Percentiles rank a stretch among this genome's conserved stretches.
phyloP scores from a whole-genome alignment of 2,113 vertebrate genomes.

The Hucho hucho region DNA sequence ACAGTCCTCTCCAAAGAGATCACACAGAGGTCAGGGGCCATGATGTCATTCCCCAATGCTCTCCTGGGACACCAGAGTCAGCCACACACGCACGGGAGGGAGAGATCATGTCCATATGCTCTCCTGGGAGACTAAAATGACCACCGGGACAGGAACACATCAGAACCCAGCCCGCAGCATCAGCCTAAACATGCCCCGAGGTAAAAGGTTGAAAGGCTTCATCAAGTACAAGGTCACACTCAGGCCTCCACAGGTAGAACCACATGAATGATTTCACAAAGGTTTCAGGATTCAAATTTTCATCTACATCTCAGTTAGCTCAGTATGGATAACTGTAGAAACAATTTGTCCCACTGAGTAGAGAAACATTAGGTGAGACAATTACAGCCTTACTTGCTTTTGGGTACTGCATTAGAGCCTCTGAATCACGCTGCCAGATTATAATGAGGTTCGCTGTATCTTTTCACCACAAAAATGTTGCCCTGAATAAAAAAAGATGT shows the following conservation, averaged over 20 bases:
- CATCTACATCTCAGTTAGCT: too few species aligned
- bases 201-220: slow-evolving; percentile 35
- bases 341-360: too few species aligned
- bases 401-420: too few species aligned
- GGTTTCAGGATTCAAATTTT: too few species aligned
- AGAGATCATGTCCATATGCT: slow-evolving; percentile 43
- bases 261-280: neutral
- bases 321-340: neutral
- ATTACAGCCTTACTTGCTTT: too few species aligned
- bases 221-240: too few species aligned
- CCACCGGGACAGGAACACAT: slow-evolving; percentile 38
- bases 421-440: too few species aligned
- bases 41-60: slow-evolving; percentile 43
- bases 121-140: slow-evolving; percentile 27
- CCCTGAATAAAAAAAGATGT: neutral
- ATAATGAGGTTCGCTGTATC: too few species aligned
- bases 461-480: too few species aligned
- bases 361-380: too few species aligned
- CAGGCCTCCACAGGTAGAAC: neutral
- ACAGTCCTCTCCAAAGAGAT: slow-evolving; percentile 10
- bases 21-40: slow-evolving; percentile 38
- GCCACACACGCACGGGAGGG: neutral
- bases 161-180: slow-evolving; percentile 1
- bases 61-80: slow-evolving; percentile 26
- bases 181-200: slow-evolving; percentile 26